These are phyloP conservation scores for Gallinago media DNA, from an alignment of 2,113 vertebrate species.

Conservation along the genomic window DNA sequence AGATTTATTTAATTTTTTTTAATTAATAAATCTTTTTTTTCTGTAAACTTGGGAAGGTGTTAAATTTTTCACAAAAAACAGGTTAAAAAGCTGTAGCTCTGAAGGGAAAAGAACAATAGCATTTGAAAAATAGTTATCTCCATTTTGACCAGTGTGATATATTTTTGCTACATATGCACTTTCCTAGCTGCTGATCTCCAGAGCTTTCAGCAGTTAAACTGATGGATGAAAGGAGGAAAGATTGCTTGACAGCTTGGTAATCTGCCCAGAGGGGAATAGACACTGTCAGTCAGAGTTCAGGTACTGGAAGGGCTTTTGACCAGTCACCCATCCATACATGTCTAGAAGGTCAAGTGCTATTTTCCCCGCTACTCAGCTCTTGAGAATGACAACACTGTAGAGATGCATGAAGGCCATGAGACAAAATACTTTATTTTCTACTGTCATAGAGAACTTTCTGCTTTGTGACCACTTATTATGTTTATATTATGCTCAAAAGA, in stretches of 20 bases:
- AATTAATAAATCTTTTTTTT: not conserved
- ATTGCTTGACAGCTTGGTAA: not conserved
- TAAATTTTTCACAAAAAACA: not conserved
- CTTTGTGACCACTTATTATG: not conserved
- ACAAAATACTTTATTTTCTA: not conserved
- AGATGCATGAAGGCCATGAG: not conserved
- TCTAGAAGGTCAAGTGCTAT: not conserved
- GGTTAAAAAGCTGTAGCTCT: not conserved
- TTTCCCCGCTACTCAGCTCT: not conserved
- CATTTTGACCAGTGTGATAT: not conserved
- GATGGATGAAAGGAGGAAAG: not conserved
- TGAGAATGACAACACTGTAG: not conserved
- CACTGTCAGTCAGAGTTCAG: not conserved
- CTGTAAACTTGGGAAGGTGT: not conserved
- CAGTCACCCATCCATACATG: not conserved
- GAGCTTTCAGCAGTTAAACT: not conserved
- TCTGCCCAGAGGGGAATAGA: not conserved
- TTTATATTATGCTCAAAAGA: not conserved
- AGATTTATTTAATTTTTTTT: not conserved
- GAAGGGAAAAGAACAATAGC: not conserved
- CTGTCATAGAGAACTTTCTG: not conserved
- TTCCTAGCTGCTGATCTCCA: not conserved
- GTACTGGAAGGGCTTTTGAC: not conserved
- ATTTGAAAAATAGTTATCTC: not conserved
- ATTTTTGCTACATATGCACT: not conserved